Percentiles rank a stretch among this genome's conserved stretches.
These are phyloP conservation scores for Prunella strophiata DNA, from an alignment of 2,797 vertebrate genomes.

Conservation along the genomic window DNA sequence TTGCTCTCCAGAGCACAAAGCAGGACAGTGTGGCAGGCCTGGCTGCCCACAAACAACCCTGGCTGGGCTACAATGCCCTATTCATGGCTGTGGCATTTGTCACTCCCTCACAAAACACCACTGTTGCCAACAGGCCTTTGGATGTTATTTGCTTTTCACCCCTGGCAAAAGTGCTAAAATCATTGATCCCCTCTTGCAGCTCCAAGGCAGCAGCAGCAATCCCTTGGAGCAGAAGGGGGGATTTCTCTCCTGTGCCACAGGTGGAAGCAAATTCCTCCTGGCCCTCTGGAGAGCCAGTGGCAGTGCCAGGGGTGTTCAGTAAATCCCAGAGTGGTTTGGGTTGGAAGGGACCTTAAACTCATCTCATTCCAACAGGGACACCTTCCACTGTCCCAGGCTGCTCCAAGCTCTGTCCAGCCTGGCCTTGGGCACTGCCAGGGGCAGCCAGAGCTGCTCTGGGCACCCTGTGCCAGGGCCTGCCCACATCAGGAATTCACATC, in stretches of 20 bases:
- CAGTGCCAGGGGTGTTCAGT: not conserved
- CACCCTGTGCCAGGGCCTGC: not conserved
- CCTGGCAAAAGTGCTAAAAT: conserved; percentile 10
- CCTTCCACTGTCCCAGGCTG: fast-evolving
- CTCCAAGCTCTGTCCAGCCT: fast-evolving
- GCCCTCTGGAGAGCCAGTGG: too few relatives aligned
- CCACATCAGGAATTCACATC: fast-evolving
- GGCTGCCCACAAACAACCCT: not conserved
- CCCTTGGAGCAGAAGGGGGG: fast-evolving
- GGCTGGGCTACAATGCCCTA: conserved; percentile 31
- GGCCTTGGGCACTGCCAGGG: not conserved
- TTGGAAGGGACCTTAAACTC: not conserved
- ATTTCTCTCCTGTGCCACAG: not conserved
- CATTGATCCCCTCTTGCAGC: not conserved
- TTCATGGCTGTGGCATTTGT: not conserved
- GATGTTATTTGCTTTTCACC: not conserved
- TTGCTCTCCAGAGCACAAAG: conserved; percentile 19
- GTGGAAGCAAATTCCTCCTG: not conserved
- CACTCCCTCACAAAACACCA: not conserved
- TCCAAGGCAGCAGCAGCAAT: not conserved
- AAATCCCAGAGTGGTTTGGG: not conserved
- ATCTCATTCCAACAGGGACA: not conserved
- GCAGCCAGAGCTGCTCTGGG: not conserved
- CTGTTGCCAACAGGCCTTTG: not conserved
- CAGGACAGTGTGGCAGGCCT: not conserved